Evolutionary conservation across 2,888 invertebrate genomes (phyloP).

Genomic region (Trichacis sp.): DNA sequence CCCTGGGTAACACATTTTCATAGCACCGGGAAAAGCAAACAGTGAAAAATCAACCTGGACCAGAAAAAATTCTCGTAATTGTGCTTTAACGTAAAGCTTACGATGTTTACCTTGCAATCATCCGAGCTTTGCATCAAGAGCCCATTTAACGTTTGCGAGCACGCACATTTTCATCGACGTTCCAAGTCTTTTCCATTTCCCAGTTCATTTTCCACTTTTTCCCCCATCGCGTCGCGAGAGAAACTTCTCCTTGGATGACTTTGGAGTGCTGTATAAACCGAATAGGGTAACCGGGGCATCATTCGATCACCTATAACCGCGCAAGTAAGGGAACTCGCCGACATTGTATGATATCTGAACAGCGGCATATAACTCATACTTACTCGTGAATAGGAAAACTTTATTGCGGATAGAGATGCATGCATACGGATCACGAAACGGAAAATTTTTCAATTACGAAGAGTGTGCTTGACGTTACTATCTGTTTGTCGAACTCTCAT

Average conservation of each 20-base stretch:
- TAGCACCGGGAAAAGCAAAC: not conserved
- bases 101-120: conserved; percentile 23
- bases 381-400: conserved; percentile 17
- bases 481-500: not conserved
- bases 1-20: not conserved
- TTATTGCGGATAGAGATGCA: conserved; percentile 15
- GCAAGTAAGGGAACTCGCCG: conserved; percentile 28
- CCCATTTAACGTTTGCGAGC: conserved; percentile 13
- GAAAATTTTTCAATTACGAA: conserved; percentile 5
- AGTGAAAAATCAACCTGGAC: not conserved
- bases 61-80: conserved; percentile 20
- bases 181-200: conserved; percentile 32
- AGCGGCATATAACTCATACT: not conserved
- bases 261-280: conserved; percentile 39
- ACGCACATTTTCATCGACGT: conserved; percentile 29
- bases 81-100: conserved; percentile 14
- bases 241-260: conserved; percentile 30
- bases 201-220: conserved; percentile 39
- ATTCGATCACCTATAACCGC: conserved; percentile 36
- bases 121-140: conserved; percentile 25
- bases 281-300: conserved; percentile 18
- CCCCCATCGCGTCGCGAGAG: conserved; percentile 20
- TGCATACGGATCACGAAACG: not conserved
- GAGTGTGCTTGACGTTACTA: conserved; percentile 10
- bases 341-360: conserved; percentile 18